Evolutionary conservation across 1,140 invertebrate species (phyloP), one percentile per base, ranked within the genome.

Genomic region (Leptopilina clavipes): DNA sequence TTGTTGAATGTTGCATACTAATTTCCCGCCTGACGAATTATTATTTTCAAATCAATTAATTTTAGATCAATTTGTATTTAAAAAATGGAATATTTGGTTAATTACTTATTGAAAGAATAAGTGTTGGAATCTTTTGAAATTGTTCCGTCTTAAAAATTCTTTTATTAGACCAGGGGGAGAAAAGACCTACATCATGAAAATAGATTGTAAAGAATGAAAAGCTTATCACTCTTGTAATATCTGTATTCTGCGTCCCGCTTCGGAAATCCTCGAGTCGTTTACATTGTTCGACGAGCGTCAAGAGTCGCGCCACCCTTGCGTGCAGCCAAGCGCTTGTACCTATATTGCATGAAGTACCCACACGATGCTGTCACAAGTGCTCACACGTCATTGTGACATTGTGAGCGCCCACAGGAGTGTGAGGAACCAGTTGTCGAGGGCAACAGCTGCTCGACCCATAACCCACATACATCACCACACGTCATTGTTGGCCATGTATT

Each of bases 401-500:
- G 86, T 85, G 85, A 88, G 84, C 82, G 84, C 80, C 80, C 84
- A 85, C 74, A 78, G 84, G 82, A 86, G 85, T 85, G 85, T 83
- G 84, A 86, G 85, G 85, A 83, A 85, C 84, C 85, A 85, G 85
- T 85, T 84, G 85, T 85, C 80, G 81, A 83, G 83, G 81, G 85
- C 82, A 89, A 88, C 88, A 89, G 87, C 88, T 89, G 88, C 87
- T 87, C 85, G 86, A 86, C 83, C 85, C 87, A 83, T 88, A 89
- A 89, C 88, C 88, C 87, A 89, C 85, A 89, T 89, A 89, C 88
- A 89, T 89, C 88, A 88, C 86, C 87, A 82, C 88, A 84, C 83
- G 86, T 89, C 88, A 89, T 89, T 89, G 88, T 89, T 89, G 84
- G 78, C 79, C 76, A 80, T 77, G 80, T 81, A 87, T 88, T 86